Percentiles rank a stretch among this genome's conserved stretches.
Conservation (phyloP, 2,888 invertebrate genomes). For the Rhyacophila evoluta region DNA sequence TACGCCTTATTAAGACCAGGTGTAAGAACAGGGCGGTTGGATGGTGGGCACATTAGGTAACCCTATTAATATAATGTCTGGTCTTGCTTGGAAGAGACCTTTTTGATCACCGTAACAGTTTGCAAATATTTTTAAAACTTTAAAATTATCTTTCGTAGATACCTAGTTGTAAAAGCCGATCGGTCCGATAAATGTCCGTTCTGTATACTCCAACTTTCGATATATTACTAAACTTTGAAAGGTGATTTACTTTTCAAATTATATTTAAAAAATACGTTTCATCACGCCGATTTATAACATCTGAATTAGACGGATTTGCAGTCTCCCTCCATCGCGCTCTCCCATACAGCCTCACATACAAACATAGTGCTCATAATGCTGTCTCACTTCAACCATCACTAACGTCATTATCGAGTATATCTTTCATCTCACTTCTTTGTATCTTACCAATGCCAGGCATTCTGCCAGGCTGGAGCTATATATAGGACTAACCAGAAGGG, state of each 20-base stretch:
- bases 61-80: too few species aligned
- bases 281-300: background rate
- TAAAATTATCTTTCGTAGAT: too few species aligned
- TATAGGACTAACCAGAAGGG: background rate
- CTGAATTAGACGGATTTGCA: background rate
- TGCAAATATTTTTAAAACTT: too few species aligned
- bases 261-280: background rate
- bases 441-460: background rate
- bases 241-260: background rate
- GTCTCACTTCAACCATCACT: background rate
- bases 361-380: background rate
- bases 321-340: background rate
- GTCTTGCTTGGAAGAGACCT: too few species aligned
- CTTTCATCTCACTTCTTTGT: background rate
- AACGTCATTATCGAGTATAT: background rate
- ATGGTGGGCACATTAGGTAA: too few species aligned
- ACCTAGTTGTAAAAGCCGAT: too few species aligned
- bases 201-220: background rate
- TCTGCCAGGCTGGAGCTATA: background rate
- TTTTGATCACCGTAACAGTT: too few species aligned
- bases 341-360: background rate
- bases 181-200: too few species aligned
- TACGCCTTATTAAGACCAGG: too few species aligned
- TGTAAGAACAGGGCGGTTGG: too few species aligned
- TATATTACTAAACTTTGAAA: background rate